These are phyloP conservation scores for Turritopsis rubra DNA, from an alignment of 30 jellyfish, hydroid and myxozoan genomes.

Conservation along the genomic window DNA sequence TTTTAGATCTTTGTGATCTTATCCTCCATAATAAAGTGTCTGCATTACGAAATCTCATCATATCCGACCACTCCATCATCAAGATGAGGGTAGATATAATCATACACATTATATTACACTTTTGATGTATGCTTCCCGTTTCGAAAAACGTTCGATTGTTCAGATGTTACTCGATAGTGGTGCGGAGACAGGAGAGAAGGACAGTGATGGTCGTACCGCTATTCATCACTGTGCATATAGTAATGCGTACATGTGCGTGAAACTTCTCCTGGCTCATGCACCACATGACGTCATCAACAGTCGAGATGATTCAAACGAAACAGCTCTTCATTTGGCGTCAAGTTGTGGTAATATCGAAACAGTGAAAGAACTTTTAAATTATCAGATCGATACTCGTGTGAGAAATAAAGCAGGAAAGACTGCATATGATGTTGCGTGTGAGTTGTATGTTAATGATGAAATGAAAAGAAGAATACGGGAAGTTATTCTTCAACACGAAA, in stretches of 20 bases:
- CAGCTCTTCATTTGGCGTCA: neutral
- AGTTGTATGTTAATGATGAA: neutral
- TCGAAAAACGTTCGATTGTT: neutral
- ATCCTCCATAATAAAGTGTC: neutral
- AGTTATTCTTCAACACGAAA: neutral
- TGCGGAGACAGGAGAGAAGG: neutral
- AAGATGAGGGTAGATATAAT: neutral
- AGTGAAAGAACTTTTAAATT: neutral
- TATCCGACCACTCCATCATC: neutral
- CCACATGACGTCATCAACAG: neutral
- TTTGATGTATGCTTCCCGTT: neutral
- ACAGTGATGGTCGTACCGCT: neutral
- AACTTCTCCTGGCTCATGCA: neutral
- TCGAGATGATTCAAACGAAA: neutral
- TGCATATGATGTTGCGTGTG: neutral
- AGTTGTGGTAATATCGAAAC: neutral
- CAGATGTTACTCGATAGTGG: neutral
- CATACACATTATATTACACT: neutral
- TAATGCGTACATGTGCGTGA: too few species aligned
- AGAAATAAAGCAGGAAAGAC: neutral
- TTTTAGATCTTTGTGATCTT: neutral
- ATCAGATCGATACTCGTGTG: neutral
- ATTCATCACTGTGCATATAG: neutral
- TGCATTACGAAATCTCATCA: neutral
- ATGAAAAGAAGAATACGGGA: neutral